phyloP scores from a whole-genome alignment of 2,113 vertebrate genomes.

The Herpetotheres cachinnans region DNA sequence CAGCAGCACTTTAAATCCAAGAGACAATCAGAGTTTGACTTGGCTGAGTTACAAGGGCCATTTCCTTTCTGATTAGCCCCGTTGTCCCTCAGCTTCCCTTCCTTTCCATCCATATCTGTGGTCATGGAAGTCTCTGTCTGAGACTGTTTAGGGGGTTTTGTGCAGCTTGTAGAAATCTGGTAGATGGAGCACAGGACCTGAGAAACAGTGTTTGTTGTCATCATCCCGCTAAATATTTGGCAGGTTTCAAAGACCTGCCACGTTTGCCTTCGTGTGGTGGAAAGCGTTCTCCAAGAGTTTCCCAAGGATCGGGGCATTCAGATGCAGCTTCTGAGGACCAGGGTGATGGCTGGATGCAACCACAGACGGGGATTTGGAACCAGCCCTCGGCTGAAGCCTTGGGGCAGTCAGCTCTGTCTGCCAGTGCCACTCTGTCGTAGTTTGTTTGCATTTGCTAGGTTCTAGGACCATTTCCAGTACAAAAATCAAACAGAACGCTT shows the following conservation, averaged over 20 bases:
- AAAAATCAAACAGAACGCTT: neutral
- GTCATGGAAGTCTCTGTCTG: neutral
- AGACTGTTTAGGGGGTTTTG: neutral
- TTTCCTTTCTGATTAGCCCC: conserved; percentile 47
- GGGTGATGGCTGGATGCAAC: neutral
- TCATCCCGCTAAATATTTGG: neutral
- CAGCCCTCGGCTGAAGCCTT: fast-evolving
- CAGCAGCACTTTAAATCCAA: conserved; percentile 33
- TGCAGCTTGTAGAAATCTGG: neutral
- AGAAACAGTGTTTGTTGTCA: neutral
- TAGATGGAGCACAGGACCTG: neutral
- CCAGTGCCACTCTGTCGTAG: neutral
- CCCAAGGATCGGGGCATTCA: neutral
- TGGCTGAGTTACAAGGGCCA: conserved; percentile 42
- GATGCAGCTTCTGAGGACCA: neutral
- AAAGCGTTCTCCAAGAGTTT: neutral
- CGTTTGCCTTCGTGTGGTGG: neutral
- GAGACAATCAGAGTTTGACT: conserved; percentile 39
- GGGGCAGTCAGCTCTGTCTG: neutral
- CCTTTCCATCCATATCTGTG: conserved; percentile 7
- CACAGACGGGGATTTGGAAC: fast-evolving
- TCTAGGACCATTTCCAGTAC: neutral
- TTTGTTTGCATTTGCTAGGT: neutral
- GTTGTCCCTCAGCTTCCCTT: neutral
- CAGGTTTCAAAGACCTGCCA: neutral